These are phyloP conservation scores for Strix aluco DNA, from an alignment of 2,113 vertebrate genomes.

Conservation along the genomic window DNA sequence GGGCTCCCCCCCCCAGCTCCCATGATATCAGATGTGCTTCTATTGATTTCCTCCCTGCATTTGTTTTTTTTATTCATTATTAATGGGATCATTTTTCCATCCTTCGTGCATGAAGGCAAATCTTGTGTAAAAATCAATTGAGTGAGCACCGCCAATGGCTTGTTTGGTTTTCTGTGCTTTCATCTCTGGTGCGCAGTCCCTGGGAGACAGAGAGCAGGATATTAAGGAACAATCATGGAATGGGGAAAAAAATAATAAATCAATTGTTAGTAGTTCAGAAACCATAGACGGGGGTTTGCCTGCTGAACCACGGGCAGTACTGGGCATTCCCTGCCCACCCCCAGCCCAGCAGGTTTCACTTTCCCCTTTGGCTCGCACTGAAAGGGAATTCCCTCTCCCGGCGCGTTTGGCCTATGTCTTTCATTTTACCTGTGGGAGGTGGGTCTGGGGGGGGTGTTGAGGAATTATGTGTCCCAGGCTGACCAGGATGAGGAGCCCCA, in stretches of 20 bases:
- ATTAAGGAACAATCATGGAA: constrained; percentile 44
- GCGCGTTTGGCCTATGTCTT: neutral
- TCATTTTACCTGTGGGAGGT: neutral
- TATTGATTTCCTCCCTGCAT: constrained; percentile 78
- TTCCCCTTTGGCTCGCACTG: neutral
- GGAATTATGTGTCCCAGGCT: neutral
- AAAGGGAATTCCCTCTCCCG: neutral
- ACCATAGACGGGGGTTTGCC: neutral
- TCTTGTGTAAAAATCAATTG: constrained; percentile 86
- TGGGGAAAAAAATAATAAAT: neutral
- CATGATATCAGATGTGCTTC: constrained; percentile 68
- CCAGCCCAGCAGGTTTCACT: neutral
- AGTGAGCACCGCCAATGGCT: constrained; percentile 69
- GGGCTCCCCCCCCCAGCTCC: neutral
- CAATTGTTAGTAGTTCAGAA: constrained; percentile 15
- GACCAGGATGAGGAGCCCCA: neutral
- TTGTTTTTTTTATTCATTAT: constrained; percentile 85
- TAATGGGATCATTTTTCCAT: constrained; percentile 80
- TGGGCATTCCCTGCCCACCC: neutral
- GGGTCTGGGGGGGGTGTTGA: neutral
- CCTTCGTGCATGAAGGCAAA: constrained; percentile 76
- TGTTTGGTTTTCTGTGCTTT: constrained; percentile 75
- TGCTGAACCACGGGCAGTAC: neutral
- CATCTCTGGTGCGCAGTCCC: constrained; percentile 66
- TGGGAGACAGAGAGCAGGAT: constrained; percentile 50